Evolutionary conservation across 2,797 vertebrate genomes (phyloP).

Genomic region (Morelia viridis): DNA sequence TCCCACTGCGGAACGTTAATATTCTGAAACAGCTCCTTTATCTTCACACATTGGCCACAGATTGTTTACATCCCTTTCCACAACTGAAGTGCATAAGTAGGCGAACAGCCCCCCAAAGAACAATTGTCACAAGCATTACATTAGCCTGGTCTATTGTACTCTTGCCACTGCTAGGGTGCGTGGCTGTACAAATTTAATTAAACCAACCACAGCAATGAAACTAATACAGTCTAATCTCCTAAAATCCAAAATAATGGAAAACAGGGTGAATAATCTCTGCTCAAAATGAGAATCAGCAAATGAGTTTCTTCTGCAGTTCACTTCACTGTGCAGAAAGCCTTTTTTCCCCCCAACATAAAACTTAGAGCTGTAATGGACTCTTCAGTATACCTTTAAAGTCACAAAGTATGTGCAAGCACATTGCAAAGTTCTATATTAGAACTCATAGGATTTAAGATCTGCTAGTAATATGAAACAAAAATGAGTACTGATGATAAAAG

Average conservation of each 20-base stretch:
- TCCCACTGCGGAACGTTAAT: not conserved
- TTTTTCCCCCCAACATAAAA: not conserved
- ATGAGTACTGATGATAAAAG: not conserved
- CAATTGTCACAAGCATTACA: not conserved
- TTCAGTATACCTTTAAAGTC: not conserved
- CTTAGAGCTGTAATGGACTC: not conserved
- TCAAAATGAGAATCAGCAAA: slow-evolving; percentile 23
- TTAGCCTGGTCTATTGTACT: not conserved
- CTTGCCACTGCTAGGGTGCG: not conserved
- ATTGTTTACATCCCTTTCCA: not conserved
- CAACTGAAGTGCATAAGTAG: not conserved
- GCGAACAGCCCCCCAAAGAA: not conserved
- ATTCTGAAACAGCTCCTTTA: not conserved
- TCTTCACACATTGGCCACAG: not conserved
- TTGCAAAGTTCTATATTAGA: not conserved
- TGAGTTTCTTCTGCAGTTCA: not conserved
- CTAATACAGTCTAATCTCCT: slow-evolving; percentile 20
- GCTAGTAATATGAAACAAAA: not conserved
- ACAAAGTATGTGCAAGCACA: not conserved
- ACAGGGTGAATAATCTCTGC: slow-evolving; percentile 12
- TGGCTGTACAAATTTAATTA: slow-evolving; percentile 29
- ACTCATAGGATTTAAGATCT: not conserved
- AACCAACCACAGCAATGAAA: slow-evolving; percentile 12
- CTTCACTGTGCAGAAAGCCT: not conserved
- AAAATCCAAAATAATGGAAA: slow-evolving; percentile 31